A percentile compares a stretch with the other conserved stretches of the same genome.
Evolutionary conservation across 2,113 vertebrate species (phyloP).

Genomic region (Hystrix brachyura): DNA sequence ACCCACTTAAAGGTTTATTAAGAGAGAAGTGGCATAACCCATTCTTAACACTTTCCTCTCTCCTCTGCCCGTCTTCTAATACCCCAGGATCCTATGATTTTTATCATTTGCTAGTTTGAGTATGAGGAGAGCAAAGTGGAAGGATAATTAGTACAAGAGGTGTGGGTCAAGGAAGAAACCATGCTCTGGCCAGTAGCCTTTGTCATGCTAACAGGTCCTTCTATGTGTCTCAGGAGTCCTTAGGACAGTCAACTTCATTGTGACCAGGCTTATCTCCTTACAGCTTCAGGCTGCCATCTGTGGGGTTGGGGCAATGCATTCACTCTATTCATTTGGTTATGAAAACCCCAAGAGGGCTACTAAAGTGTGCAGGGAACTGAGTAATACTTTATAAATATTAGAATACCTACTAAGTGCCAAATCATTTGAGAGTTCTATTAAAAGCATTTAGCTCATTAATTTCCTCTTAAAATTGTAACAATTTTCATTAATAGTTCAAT

Average conservation of each 20-base stretch:
- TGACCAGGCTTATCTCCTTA: neutral
- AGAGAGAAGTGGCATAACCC: neutral
- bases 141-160: neutral
- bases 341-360: neutral
- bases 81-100: neutral
- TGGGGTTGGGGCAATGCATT: neutral
- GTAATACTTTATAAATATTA: constrained; percentile 18
- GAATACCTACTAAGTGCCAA: neutral
- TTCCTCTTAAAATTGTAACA: neutral
- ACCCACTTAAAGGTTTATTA: neutral
- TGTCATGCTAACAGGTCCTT: neutral
- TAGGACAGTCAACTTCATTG: neutral
- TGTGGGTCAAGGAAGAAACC: neutral
- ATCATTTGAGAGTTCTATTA: neutral
- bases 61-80: neutral
- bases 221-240: neutral
- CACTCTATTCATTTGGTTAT: neutral
- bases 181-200: neutral
- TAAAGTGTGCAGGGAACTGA: neutral
- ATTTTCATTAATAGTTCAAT: neutral
- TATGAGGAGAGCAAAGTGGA: neutral
- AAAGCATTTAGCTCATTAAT: neutral
- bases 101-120: neutral
- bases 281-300: neutral
- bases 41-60: neutral